Evolutionary conservation across 2,113 vertebrate genomes (phyloP).

Genomic region (Monarcha castaneiventris): DNA sequence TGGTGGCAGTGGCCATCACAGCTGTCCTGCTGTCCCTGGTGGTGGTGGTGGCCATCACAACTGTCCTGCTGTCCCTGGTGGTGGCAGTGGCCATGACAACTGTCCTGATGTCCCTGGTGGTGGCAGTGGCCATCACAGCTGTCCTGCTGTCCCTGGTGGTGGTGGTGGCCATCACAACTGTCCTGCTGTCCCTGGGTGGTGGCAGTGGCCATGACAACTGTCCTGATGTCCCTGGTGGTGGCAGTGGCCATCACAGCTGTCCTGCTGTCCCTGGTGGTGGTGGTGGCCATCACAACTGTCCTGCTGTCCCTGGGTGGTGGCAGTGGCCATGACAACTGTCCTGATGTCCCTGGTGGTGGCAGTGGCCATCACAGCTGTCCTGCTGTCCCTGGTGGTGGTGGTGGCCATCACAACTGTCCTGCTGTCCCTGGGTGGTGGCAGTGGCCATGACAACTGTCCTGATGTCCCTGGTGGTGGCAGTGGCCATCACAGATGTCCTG

Average conservation of each 20-base stretch:
- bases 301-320: no score
- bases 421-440: no score
- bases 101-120: not conserved
- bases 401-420: not conserved
- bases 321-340: not conserved
- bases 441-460: not conserved
- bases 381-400: rapidly evolving
- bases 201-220: not conserved
- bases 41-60: not conserved
- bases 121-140: rapidly evolving
- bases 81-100: not conserved
- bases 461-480: no score
- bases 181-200: no score
- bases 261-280: no score
- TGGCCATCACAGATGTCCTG: not conserved
- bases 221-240: not conserved
- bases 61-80: no score
- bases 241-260: rapidly evolving
- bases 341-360: not conserved
- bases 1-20: not conserved
- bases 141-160: not conserved
- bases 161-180: not conserved
- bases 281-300: not conserved
- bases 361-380: rapidly evolving
- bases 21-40: not conserved